Evolutionary conservation across 2,797 vertebrate genomes (phyloP), one percentile per base, ranked within the genome.

Genomic region (Geotrypetes seraphini): DNA sequence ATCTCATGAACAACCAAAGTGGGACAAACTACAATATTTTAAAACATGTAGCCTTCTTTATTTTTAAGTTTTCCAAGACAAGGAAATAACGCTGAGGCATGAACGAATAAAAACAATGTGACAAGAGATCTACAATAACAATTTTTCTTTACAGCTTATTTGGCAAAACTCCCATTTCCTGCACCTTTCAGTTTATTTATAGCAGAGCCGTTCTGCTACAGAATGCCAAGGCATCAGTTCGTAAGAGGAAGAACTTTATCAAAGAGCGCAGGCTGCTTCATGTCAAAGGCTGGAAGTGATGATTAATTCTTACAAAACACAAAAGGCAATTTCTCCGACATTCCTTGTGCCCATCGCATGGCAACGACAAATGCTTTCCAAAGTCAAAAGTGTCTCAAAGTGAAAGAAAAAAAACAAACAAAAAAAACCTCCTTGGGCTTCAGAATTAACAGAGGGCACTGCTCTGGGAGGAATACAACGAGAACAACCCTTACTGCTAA

Each of bases 201-300:
- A n/a, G n/a, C n/a, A n/a, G n/a, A 78, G 71, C 49, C 19, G 36
- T 53, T 69, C 56, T 51, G 50, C 29, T 60, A 50, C 43, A 57
- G 43, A 76, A 74, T 69, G 73, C 66, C 64, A 71, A 49, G 64
- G 46, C 49, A 63, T 60, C 54, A 56, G 33, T 56, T 53, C 66
- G 60, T 38, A 52, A 63, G 67, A 78, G 69, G 78, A 83, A 84
- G 68, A 25, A 24, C 63, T 78, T n/a, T 71, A 78, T 82, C 73
- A 77, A 75, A 65, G 65, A 62, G 45, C 49, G 58, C 66, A 76
- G 77, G 75, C 84, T 78, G 79, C 71, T 51, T 70, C 69, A 60
- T 71, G 75, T 86, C 86, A 87, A 79, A 78, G 71, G 77, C 76
- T 89, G 87, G 86, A 90, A 92, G 70, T 7, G 4, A 61, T 70